These are phyloP conservation scores for Acanthopagrus latus DNA, from an alignment of 2,797 vertebrate species.

Conservation along the genomic window DNA sequence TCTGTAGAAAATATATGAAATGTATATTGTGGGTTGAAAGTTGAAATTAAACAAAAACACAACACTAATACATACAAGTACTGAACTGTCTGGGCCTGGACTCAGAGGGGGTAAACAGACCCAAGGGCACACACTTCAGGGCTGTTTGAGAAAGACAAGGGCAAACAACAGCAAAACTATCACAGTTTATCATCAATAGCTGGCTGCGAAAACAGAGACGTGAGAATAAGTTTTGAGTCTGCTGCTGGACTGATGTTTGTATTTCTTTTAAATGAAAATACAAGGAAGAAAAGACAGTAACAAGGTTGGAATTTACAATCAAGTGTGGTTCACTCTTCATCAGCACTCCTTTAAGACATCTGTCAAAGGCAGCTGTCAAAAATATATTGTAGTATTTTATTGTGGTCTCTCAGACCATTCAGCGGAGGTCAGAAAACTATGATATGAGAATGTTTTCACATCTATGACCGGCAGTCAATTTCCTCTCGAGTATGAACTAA, in stretches of 20 bases:
- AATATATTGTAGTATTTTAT: not conserved
- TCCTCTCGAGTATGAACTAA: not conserved
- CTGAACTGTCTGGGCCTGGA: constrained; percentile 5
- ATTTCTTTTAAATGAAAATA: constrained; percentile 17
- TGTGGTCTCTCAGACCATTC: not conserved
- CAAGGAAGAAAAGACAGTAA: constrained; percentile 9
- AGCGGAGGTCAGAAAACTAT: not conserved
- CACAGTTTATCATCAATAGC: not conserved
- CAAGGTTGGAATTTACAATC: not conserved
- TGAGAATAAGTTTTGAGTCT: not conserved
- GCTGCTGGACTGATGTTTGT: constrained; percentile 12
- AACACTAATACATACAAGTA: constrained; percentile 18
- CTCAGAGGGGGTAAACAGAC: not conserved
- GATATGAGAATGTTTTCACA: not conserved
- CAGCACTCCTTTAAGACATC: not conserved
- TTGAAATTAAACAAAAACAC: not conserved
- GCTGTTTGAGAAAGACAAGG: not conserved
- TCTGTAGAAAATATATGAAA: not conserved
- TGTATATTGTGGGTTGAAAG: not conserved
- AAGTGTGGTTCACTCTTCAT: constrained; percentile 3
- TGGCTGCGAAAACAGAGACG: not conserved
- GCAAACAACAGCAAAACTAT: not conserved
- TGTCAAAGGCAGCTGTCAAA: not conserved
- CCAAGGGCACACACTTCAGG: not conserved
- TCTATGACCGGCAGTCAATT: not conserved